Evolutionary conservation across 1,140 invertebrate species (phyloP).

Genomic region (Cherax destructor): DNA sequence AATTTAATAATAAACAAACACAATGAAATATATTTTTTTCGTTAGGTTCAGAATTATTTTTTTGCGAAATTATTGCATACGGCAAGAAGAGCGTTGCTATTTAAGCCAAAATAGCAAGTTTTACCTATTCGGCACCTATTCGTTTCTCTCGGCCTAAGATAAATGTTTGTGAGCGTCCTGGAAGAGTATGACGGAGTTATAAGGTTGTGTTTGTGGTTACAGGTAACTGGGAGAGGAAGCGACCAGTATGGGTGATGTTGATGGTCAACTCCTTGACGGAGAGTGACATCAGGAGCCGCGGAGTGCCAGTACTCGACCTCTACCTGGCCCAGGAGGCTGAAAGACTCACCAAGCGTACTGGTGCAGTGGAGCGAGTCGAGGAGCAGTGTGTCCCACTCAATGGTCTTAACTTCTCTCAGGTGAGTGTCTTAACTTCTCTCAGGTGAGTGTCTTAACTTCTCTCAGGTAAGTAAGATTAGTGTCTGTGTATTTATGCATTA

Average conservation of each 20-base stretch:
- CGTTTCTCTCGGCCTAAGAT: too few species aligned
- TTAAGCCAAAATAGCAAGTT: too few species aligned
- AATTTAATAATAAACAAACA: too few species aligned
- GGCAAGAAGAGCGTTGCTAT: too few species aligned
- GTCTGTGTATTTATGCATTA: background rate
- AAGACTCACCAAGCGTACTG: conserved; percentile 77
- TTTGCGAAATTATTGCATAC: too few species aligned
- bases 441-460: conserved; percentile 77
- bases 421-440: conserved; percentile 76
- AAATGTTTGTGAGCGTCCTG: too few species aligned
- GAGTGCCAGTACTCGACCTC: conserved; percentile 79
- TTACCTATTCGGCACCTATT: too few species aligned
- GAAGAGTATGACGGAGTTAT: too few species aligned
- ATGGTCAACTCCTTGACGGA: conserved; percentile 79
- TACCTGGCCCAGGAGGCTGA: conserved; percentile 79
- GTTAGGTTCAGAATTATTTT: too few species aligned
- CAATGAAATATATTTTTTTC: too few species aligned
- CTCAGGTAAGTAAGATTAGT: conserved; percentile 76
- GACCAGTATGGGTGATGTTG: conserved; percentile 80
- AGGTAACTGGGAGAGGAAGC: conserved; percentile 78
- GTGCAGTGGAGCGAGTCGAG: conserved; percentile 79
- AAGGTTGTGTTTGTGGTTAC: background rate
- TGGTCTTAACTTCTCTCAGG: conserved; percentile 78
- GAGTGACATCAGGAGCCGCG: conserved; percentile 78
- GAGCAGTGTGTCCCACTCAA: conserved; percentile 80